These are phyloP conservation scores for Ectemnius continuus DNA, from an alignment of 2,888 invertebrate species.

Conservation along the genomic window DNA sequence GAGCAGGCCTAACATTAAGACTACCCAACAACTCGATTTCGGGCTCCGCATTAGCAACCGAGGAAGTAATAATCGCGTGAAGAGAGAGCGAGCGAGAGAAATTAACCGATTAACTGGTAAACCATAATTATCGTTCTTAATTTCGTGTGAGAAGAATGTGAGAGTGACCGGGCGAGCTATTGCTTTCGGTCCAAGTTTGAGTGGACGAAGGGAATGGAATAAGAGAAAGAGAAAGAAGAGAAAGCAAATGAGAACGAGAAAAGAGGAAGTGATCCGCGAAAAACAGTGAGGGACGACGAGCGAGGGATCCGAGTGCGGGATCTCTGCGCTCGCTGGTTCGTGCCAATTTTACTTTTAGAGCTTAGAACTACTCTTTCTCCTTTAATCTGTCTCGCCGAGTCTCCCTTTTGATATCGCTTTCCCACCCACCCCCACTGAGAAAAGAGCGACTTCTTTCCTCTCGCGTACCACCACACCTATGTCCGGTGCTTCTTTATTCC, in stretches of 20 bases:
- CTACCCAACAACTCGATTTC: too few relatives aligned
- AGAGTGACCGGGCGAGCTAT: background rate
- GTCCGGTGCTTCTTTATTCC: constrained; percentile 8
- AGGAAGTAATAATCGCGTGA: constrained; percentile 44
- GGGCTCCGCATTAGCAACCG: constrained; percentile 19
- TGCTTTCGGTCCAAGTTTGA: too few relatives aligned
- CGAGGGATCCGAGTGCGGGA: constrained; percentile 14
- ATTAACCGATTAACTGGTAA: constrained; percentile 50
- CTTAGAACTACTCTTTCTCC: background rate
- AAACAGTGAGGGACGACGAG: background rate
- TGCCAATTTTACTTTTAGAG: constrained; percentile 40
- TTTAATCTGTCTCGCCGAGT: background rate
- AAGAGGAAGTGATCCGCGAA: constrained; percentile 4
- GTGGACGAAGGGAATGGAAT: background rate
- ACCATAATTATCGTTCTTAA: constrained; percentile 40
- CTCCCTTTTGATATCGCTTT: constrained; percentile 3
- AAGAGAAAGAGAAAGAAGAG: background rate
- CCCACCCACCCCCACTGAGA: background rate
- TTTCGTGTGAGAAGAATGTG: constrained; percentile 25
- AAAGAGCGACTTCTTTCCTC: background rate
- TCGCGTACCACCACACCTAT: constrained; percentile 3
- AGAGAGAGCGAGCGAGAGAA: constrained; percentile 45
- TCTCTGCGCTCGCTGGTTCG: constrained; percentile 45
- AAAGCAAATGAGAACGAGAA: constrained; percentile 3
- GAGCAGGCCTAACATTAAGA: constrained; percentile 42